Evolutionary conservation across 2,113 vertebrate genomes (phyloP).

Genomic region (Furnarius figulus): DNA sequence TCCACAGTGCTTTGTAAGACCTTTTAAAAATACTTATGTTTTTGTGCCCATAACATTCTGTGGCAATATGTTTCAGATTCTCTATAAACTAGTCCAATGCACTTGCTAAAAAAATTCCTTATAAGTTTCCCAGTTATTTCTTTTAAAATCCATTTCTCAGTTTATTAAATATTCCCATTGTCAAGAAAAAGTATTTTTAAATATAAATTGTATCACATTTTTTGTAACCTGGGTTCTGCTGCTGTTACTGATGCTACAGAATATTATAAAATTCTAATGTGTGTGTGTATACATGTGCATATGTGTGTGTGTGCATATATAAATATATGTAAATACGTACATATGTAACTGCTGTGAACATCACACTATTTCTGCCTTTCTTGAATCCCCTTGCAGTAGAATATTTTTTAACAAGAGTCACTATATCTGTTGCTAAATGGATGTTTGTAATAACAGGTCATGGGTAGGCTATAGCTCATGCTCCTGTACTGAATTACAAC

Average conservation of each 20-base stretch:
- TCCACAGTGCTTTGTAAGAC: neutral
- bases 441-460: neutral
- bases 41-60: neutral
- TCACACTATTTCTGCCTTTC: neutral
- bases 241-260: neutral
- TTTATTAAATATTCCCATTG: neutral
- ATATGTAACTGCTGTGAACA: neutral
- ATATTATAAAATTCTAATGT: neutral
- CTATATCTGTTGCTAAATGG: neutral
- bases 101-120: neutral
- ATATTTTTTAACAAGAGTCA: neutral
- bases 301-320: accelerated
- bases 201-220: neutral
- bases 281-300: no score
- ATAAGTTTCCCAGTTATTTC: neutral
- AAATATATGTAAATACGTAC: no score
- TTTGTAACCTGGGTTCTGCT: neutral
- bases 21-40: neutral
- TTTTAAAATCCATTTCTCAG: neutral
- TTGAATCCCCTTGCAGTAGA: neutral
- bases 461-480: neutral
- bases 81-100: neutral
- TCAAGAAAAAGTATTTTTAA: neutral
- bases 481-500: conserved; percentile 14
- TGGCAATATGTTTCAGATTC: neutral